These are phyloP conservation scores for Huso huso DNA, from an alignment of 2,797 vertebrate species.

Conservation along the genomic window DNA sequence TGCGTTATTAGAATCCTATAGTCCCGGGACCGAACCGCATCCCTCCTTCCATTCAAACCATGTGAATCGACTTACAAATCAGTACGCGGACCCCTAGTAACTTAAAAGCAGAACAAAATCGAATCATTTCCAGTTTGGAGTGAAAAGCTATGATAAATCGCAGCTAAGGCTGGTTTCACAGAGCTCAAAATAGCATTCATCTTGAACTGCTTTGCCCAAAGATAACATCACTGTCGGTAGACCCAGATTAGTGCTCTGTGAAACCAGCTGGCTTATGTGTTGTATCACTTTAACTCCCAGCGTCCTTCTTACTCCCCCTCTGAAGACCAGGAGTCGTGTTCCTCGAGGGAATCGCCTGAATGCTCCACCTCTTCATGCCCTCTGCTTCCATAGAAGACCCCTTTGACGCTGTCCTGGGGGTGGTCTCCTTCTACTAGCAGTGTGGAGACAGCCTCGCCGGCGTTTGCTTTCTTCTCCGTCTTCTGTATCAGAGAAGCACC, in stretches of 20 bases:
- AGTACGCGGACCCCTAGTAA: no score
- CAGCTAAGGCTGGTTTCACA: background rate
- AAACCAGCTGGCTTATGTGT: background rate
- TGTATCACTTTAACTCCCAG: background rate
- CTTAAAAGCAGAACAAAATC: no score
- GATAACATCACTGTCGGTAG: background rate
- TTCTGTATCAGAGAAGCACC: slow-evolving; percentile 20
- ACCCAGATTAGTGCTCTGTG: background rate
- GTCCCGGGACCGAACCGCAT: no score
- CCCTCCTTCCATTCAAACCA: no score
- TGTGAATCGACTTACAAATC: no score
- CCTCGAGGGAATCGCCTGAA: slow-evolving; percentile 52
- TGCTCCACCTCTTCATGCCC: slow-evolving; percentile 28
- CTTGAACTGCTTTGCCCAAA: no score
- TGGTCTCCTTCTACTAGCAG: slow-evolving; percentile 18
- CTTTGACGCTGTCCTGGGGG: slow-evolving; percentile 16
- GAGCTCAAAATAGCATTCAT: no score
- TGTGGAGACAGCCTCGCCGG: slow-evolving; percentile 28
- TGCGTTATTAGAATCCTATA: no score
- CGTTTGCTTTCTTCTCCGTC: slow-evolving; percentile 28
- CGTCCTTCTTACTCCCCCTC: slow-evolving; percentile 41
- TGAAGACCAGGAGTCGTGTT: slow-evolving; percentile 56
- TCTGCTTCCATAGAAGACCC: slow-evolving; percentile 24
- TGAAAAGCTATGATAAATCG: background rate
- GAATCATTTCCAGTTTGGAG: background rate